Conservation (phyloP, 2,888 invertebrate species). For the Gymnocheta viridis region DNA sequence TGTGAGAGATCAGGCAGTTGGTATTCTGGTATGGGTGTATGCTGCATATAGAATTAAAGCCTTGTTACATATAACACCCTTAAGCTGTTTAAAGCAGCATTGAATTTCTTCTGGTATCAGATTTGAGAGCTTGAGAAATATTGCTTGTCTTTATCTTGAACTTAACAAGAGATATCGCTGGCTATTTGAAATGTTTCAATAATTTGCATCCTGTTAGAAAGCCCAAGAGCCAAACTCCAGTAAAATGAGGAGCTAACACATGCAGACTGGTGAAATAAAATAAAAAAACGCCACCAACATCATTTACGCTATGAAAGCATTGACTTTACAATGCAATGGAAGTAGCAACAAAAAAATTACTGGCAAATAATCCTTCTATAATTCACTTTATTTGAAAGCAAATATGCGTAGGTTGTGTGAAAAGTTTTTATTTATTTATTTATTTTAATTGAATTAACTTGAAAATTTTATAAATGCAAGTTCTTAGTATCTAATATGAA, state of each 20-base stretch:
- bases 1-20: constrained; percentile 45
- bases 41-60: constrained; percentile 30
- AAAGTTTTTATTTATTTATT: not conserved
- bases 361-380: constrained; percentile 54
- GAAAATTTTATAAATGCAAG: not conserved
- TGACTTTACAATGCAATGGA: constrained; percentile 18
- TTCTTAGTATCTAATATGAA: no score
- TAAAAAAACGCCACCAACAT: constrained; percentile 28
- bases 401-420: constrained; percentile 43
- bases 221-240: constrained; percentile 29
- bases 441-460: not conserved
- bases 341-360: constrained; percentile 11
- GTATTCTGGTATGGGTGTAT: constrained; percentile 30
- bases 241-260: constrained; percentile 12
- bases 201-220: constrained; percentile 70
- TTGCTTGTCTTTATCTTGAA: constrained; percentile 68
- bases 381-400: constrained; percentile 31
- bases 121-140: constrained; percentile 56
- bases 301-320: constrained; percentile 51
- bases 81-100: constrained; percentile 56
- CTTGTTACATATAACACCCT: constrained; percentile 63
- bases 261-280: not conserved
- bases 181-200: constrained; percentile 68
- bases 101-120: constrained; percentile 55
- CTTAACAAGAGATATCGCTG: constrained; percentile 62